Evolutionary conservation across 2,797 vertebrate species (phyloP).

Genomic region (Notolabrus celidotus): DNA sequence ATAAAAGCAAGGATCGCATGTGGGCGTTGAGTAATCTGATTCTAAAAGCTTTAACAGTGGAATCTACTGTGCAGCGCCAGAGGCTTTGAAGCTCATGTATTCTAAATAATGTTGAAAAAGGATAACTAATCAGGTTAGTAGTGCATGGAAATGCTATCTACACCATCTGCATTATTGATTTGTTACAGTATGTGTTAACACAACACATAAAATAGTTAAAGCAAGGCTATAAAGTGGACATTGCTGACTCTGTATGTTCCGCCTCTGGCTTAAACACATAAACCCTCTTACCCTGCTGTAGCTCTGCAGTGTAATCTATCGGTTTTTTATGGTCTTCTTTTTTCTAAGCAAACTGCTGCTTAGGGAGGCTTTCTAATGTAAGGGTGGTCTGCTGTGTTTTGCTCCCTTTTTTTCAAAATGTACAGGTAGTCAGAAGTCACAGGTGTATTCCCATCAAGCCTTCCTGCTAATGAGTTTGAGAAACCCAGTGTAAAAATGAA

Average conservation of each 20-base stretch:
- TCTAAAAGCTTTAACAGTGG: slow-evolving; percentile 22
- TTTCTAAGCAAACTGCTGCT: not conserved
- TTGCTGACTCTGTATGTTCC: slow-evolving; percentile 52
- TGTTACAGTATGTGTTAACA: slow-evolving; percentile 43
- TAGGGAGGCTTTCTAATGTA: not conserved
- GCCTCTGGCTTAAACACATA: slow-evolving; percentile 40
- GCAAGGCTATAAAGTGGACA: slow-evolving; percentile 44
- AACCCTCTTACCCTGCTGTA: slow-evolving; percentile 15
- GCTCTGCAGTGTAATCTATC: slow-evolving; percentile 28
- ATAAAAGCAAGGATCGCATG: slow-evolving; percentile 25
- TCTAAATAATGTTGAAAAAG: slow-evolving; percentile 58
- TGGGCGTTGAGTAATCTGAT: slow-evolving; percentile 31
- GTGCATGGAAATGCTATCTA: slow-evolving; percentile 45
- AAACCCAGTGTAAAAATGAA: not conserved
- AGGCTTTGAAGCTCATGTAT: slow-evolving; percentile 55
- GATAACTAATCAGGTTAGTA: slow-evolving; percentile 49
- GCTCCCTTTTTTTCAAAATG: not conserved
- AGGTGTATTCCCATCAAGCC: slow-evolving; percentile 24
- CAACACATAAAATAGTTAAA: slow-evolving; percentile 48
- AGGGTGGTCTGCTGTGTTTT: not conserved
- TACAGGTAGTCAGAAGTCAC: slow-evolving; percentile 9
- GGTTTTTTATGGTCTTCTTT: slow-evolving; percentile 4
- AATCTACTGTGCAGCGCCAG: slow-evolving; percentile 16
- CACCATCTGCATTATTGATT: slow-evolving; percentile 65
- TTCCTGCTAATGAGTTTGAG: slow-evolving; percentile 8